Evolutionary conservation across 1,140 invertebrate genomes (phyloP), one percentile per base, ranked within the genome.

Genomic region (Mylabris phalerata): DNA sequence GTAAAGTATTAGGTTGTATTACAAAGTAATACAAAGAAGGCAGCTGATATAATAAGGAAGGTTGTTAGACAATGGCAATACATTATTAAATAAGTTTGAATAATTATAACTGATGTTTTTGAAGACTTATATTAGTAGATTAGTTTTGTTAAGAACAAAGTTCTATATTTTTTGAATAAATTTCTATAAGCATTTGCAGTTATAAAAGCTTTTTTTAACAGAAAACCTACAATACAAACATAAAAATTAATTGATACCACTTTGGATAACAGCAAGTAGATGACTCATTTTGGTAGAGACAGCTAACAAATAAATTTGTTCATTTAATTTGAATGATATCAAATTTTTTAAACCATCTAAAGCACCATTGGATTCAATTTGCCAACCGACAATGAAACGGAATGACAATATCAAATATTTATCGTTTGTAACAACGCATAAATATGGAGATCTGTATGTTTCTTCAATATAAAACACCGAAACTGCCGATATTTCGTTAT

Each of bases 381-480:
- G 67, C 69, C 69, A 72, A 0, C 69, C 69, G 38, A 64, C 61
- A 4, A 70, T 56, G 57, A 64, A 69, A 46, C 59, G 59, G 48
- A 62, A 72, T 4, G 63, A 65, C 50, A 67, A 72, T 4, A 72
- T 65, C 38, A 52, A 64, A 48, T 66, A 71, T n/a, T 62, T 57
- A 3, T 61, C 61, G 19, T 52, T 59, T 9, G 68, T 67, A 11
- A 70, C 61, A 26, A 67, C 60, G 11, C 60, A 63, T 44, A 72
- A 57, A 57, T 67, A 71, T 11, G 69, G 32, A 24, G 32, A 26
- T n/a, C 41, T 48, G 2, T 47, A 13, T 45, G 64, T 66, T 71
- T 69, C 67, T 66, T 62, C 69, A 2, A 58, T 59, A 50, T 72
- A 70, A 40, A 69, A 72, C 6, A 63, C 52, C 6, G 68, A 67